Conservation (phyloP, 2,113 vertebrate genomes). For the Tetrao urogallus region DNA sequence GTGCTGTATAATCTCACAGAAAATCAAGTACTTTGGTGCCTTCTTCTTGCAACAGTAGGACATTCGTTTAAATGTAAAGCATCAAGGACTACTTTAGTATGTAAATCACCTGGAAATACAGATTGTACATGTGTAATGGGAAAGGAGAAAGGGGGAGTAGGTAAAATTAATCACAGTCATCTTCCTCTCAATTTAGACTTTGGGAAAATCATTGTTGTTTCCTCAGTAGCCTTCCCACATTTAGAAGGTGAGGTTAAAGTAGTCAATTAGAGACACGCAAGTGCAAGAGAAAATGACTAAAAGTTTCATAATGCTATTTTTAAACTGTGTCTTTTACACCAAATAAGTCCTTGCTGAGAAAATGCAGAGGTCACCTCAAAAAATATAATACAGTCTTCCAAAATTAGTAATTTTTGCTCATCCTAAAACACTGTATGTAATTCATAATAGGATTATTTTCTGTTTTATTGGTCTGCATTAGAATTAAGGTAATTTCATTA, state of each 20-base stretch:
- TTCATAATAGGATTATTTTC: neutral
- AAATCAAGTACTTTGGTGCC: neutral
- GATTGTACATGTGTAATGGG: neutral
- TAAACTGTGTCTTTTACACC: neutral
- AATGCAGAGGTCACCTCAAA: neutral
- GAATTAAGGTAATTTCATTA: neutral
- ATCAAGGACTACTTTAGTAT: neutral
- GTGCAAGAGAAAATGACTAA: neutral
- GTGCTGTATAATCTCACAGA: neutral
- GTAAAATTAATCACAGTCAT: neutral
- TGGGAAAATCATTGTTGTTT: neutral
- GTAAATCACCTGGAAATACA: neutral
- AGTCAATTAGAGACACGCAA: neutral
- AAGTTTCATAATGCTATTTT: neutral
- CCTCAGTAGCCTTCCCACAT: neutral
- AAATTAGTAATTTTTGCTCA: neutral
- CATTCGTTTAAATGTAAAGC: neutral
- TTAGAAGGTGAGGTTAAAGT: neutral
- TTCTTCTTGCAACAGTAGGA: neutral
- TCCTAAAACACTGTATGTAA: neutral
- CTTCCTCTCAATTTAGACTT: neutral
- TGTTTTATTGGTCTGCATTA: conserved; percentile 6
- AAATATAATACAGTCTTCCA: neutral
- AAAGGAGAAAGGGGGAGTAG: neutral
- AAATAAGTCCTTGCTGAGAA: neutral